A percentile compares a stretch with the other conserved stretches of the same genome.
Evolutionary conservation across 2,888 invertebrate species (phyloP).

Genomic region (Volucella zonaria): DNA sequence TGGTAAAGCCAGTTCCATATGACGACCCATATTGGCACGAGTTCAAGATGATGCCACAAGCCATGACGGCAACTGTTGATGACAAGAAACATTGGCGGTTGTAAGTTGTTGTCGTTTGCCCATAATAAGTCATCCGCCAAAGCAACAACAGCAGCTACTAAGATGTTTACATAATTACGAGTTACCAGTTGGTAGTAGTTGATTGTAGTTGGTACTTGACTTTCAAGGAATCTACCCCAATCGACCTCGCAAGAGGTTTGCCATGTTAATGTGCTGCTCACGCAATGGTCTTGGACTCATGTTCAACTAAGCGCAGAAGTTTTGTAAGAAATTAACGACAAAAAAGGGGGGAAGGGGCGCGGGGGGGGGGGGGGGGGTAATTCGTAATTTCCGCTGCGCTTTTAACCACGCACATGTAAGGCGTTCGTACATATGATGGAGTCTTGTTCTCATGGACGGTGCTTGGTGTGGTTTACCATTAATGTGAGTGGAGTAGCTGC

Average conservation of each 20-base stretch:
- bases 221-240: constrained; percentile 12
- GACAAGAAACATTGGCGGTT: constrained; percentile 7
- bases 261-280: constrained; percentile 44
- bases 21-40: constrained; percentile 28
- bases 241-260: constrained; percentile 53
- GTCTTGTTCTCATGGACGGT: background rate
- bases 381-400: constrained; percentile 19
- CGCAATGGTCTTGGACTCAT: constrained; percentile 41
- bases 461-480: background rate
- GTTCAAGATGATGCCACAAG: background rate
- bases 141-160: constrained; percentile 10
- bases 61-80: too few relatives aligned
- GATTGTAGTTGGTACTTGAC: constrained; percentile 36
- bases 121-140: constrained; percentile 51
- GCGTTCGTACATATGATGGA: background rate
- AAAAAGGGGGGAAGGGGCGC: too few relatives aligned
- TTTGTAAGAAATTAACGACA: constrained; percentile 28
- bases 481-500: constrained; percentile 1
- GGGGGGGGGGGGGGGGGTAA: constrained; percentile 20
- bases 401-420: background rate
- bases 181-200: constrained; percentile 11
- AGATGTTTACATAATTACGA: constrained; percentile 52
- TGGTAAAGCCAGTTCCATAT: constrained; percentile 35
- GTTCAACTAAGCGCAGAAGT: constrained; percentile 37
- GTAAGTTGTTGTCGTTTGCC: constrained; percentile 33